A percentile compares a stretch with the other conserved stretches of the same genome.
phyloP scores from a whole-genome alignment of 2,888 invertebrate genomes.

The Leptothorax acervorum region DNA sequence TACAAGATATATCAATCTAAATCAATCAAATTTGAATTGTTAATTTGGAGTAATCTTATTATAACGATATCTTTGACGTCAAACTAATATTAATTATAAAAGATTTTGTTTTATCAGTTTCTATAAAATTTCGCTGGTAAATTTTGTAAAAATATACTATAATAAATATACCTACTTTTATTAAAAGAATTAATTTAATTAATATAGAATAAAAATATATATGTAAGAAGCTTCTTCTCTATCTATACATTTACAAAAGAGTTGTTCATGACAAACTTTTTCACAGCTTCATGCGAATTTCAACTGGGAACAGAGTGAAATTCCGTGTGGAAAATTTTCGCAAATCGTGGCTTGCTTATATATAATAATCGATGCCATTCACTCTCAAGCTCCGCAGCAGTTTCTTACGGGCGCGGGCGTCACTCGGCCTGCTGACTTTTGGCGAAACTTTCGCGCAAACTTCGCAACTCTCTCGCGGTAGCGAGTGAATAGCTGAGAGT shows the following conservation, averaged over 20 bases:
- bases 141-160: neutral
- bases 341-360: constrained; percentile 25
- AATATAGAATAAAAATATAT: neutral
- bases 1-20: neutral
- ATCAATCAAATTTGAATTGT: neutral
- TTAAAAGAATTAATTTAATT: neutral
- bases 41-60: neutral
- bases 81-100: neutral
- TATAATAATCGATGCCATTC: constrained; percentile 53
- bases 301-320: neutral
- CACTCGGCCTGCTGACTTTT: constrained; percentile 63
- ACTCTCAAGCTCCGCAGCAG: constrained; percentile 35
- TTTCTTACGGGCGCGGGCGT: constrained; percentile 62
- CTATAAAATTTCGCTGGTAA: neutral
- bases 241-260: neutral
- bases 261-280: neutral
- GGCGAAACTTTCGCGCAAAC: constrained; percentile 71
- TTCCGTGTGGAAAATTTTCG: constrained; percentile 30
- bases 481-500: constrained; percentile 69
- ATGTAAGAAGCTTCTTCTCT: neutral
- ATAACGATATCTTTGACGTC: neutral
- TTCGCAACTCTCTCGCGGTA: constrained; percentile 61
- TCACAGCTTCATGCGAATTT: neutral
- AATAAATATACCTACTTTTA: neutral
- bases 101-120: neutral